A percentile compares a stretch with the other conserved stretches of the same genome.
Evolutionary conservation across 2,113 vertebrate genomes (phyloP).

Genomic region (Tympanuchus pallidicinctus): DNA sequence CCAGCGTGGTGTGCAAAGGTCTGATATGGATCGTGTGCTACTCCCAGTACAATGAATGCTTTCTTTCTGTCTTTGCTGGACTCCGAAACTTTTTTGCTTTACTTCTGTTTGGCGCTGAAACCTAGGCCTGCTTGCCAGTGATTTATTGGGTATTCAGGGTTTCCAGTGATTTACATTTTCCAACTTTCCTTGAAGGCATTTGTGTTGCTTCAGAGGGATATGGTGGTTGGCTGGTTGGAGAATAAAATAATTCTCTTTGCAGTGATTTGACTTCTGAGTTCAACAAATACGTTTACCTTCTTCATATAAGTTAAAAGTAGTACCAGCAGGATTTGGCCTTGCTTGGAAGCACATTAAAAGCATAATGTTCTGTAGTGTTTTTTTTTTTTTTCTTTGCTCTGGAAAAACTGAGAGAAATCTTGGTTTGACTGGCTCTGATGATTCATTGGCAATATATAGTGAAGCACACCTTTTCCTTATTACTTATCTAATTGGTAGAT

Average conservation of each 20-base stretch:
- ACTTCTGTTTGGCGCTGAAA: slow-evolving; percentile 31
- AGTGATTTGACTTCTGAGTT: slow-evolving; percentile 5
- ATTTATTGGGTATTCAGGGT: slow-evolving; percentile 52
- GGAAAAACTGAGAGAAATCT: neutral
- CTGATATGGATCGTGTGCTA: slow-evolving; percentile 22
- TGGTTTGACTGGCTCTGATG: neutral
- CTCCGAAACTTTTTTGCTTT: slow-evolving; percentile 44
- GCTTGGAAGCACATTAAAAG: neutral
- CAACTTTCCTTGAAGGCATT: slow-evolving; percentile 31
- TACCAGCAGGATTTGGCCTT: neutral
- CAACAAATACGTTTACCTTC: neutral
- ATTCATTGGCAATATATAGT: neutral
- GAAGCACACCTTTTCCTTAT: neutral
- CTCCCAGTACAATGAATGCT: slow-evolving; percentile 29
- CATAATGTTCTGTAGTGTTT: neutral
- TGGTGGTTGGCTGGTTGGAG: neutral
- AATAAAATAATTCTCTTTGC: slow-evolving; percentile 9
- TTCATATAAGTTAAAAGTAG: neutral
- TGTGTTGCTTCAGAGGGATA: slow-evolving; percentile 23
- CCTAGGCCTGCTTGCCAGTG: slow-evolving; percentile 20
- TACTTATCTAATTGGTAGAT: neutral
- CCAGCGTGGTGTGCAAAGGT: slow-evolving; percentile 57
- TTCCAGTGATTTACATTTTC: slow-evolving; percentile 63
- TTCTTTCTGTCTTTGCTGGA: slow-evolving; percentile 46
- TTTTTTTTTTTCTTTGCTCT: neutral